Conservation (phyloP, 2,113 vertebrate species). For the Catharus fuscescens region DNA sequence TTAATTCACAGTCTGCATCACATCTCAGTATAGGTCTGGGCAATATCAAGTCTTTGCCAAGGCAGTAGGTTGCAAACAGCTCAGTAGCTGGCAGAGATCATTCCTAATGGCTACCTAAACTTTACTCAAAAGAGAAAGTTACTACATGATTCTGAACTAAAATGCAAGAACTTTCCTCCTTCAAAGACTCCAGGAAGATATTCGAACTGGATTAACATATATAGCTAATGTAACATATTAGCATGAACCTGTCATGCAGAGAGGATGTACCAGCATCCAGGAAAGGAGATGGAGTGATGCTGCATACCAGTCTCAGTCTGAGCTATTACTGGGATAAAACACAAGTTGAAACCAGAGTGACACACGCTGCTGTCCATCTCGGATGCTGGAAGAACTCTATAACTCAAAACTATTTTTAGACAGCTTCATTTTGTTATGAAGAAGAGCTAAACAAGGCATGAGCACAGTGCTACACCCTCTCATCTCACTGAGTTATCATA, state of each 20-base stretch:
- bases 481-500: not conserved
- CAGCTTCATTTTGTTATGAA: not conserved
- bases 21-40: not conserved
- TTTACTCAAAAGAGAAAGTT: not conserved
- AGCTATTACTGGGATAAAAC: not conserved
- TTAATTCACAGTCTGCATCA: not conserved
- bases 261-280: not conserved
- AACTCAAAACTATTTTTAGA: not conserved
- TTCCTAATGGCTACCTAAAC: not conserved
- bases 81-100: not conserved
- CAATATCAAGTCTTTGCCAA: not conserved
- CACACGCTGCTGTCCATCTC: conserved; percentile 4
- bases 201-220: not conserved
- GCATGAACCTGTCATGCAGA: not conserved
- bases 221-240: not conserved
- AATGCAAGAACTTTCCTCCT: not conserved
- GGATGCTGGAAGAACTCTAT: not conserved
- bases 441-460: not conserved
- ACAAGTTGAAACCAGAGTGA: not conserved
- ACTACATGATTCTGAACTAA: not conserved
- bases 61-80: not conserved
- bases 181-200: not conserved
- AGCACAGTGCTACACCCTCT: not conserved
- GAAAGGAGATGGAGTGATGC: not conserved
- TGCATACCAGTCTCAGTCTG: not conserved